Conservation (phyloP, 2,797 vertebrate species). For the Coranthus polyacanthus region DNA sequence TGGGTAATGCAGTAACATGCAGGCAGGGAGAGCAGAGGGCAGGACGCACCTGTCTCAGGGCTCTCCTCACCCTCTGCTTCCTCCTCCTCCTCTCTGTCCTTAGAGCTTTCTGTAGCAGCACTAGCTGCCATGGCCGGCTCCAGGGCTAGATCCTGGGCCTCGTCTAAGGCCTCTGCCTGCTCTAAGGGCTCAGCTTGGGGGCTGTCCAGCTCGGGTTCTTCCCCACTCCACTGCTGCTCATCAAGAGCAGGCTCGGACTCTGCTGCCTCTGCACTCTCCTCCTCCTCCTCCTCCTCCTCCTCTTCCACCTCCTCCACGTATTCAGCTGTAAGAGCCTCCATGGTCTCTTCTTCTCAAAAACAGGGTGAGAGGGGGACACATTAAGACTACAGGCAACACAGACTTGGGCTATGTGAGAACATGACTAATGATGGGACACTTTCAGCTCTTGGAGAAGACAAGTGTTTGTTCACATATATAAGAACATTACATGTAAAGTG, state of each 20-base stretch:
- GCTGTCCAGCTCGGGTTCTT: conserved; percentile 87
- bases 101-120: conserved; percentile 83
- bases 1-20: conserved; percentile 88
- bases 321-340: conserved; percentile 89
- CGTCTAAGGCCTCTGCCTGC: conserved; percentile 84
- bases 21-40: conserved; percentile 84
- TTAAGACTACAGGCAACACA: conserved; percentile 92
- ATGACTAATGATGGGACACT: conserved; percentile 79
- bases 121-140: conserved; percentile 85
- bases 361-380: conserved; percentile 92
- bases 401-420: conserved; percentile 86
- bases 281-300: conserved; percentile 80
- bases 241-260: conserved; percentile 88
- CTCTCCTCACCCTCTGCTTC: conserved; percentile 86
- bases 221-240: conserved; percentile 90
- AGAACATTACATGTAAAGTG: conserved; percentile 44
- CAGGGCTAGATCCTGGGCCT: conserved; percentile 84
- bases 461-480: conserved; percentile 64
- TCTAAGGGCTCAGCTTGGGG: conserved; percentile 85
- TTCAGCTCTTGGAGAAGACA: conserved; percentile 78
- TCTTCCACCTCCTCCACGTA: conserved; percentile 87
- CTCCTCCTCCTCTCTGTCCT: conserved; percentile 84
- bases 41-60: conserved; percentile 93
- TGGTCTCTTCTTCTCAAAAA: conserved; percentile 92
- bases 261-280: conserved; percentile 87